Evolutionary conservation across 2,888 invertebrate species (phyloP).

Genomic region (Aelia acuminata): DNA sequence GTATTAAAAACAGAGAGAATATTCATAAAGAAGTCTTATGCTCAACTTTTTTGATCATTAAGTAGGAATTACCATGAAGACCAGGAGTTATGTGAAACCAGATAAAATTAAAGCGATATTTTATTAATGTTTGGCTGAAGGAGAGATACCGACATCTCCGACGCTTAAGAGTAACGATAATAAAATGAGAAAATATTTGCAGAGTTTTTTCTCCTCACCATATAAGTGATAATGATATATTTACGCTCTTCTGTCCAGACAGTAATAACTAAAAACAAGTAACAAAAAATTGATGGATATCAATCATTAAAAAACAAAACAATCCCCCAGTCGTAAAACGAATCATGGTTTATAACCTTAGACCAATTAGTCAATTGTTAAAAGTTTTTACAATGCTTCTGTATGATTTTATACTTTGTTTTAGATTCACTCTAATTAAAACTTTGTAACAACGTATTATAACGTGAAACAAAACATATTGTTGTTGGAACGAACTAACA

Average conservation of each 20-base stretch:
- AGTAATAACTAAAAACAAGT: neutral
- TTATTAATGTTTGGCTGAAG: neutral
- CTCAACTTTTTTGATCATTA: neutral
- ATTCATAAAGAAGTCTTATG: neutral
- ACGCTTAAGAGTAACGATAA: neutral
- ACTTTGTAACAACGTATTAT: too few species aligned
- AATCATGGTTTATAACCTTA: too few species aligned
- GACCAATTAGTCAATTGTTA: too few species aligned
- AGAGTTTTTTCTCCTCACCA: neutral
- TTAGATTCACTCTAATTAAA: too few species aligned
- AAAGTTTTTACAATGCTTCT: too few species aligned
- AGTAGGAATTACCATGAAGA: neutral
- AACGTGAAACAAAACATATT: too few species aligned
- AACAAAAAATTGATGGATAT: neutral
- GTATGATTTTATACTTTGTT: too few species aligned
- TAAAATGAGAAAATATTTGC: neutral
- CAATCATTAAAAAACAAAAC: too few species aligned
- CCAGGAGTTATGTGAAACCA: neutral
- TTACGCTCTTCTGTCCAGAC: too few species aligned
- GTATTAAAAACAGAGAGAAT: neutral
- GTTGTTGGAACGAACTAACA: too few species aligned
- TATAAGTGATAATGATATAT: too few species aligned
- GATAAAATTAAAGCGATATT: neutral
- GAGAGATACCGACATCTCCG: neutral
- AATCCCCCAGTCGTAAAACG: too few species aligned